Conservation (phyloP, 2,888 invertebrate species). For the Drosophila prolongata region DNA sequence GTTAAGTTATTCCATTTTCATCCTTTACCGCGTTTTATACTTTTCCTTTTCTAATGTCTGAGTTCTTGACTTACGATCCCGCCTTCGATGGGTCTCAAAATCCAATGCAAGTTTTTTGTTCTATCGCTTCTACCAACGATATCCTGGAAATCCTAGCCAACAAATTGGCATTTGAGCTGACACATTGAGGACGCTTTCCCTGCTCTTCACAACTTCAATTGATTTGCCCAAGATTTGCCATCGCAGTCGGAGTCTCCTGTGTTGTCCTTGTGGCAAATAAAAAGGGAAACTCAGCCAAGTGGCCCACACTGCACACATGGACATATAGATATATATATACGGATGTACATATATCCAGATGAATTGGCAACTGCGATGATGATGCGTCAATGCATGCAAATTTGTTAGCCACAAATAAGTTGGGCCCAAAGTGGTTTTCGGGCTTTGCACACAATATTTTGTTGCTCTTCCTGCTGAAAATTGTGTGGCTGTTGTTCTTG, state of each 20-base stretch:
- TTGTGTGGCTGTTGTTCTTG: background rate
- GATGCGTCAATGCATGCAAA: constrained; percentile 71
- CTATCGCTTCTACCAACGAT: constrained; percentile 43
- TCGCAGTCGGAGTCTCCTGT: constrained; percentile 26
- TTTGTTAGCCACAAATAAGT: constrained; percentile 74
- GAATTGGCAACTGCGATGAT: constrained; percentile 57
- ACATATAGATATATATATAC: constrained; percentile 1
- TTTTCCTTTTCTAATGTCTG: background rate
- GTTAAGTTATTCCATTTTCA: too few species aligned
- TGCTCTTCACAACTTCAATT: constrained; percentile 41
- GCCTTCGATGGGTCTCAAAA: constrained; percentile 20
- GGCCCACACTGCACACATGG: constrained; percentile 42
- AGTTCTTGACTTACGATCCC: background rate
- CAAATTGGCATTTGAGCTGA: constrained; percentile 65
- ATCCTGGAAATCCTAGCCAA: constrained; percentile 34
- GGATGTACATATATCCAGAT: constrained; percentile 15
- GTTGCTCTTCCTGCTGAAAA: constrained; percentile 20
- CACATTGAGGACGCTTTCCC: constrained; percentile 50
- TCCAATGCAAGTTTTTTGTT: constrained; percentile 32
- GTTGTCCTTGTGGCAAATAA: constrained; percentile 42
- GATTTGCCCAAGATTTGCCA: constrained; percentile 50
- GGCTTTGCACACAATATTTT: constrained; percentile 43
- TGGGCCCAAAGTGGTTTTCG: constrained; percentile 70
- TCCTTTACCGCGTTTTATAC: too few species aligned
- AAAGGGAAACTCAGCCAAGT: constrained; percentile 40